Base-by-base conservation (phyloP, 1,140 invertebrate species). In the Phymastichus coffea region DNA sequence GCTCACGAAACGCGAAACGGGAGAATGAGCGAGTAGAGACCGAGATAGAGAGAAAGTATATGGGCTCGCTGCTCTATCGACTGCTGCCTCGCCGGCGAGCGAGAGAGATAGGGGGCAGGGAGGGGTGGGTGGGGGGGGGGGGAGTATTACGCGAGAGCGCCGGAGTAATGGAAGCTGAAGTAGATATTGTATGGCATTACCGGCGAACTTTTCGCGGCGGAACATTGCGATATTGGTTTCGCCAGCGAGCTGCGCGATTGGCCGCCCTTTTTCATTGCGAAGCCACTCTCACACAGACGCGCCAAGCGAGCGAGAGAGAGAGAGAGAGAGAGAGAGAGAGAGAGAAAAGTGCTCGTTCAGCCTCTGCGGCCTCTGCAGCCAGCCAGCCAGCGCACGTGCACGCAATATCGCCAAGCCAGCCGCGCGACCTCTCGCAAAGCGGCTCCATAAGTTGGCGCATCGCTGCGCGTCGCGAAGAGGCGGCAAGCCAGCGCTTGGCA, bases 191-290 rank as follows among this genome's bases (percentile, higher is more conserved):
- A 73, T 71, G 74, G 75, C 69, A 76, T n/a, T 77, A 78, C 75
- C 63, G 69, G 70, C 69, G 71, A 77, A 77, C 74, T 77, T 77
- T 74, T 64, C 66, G 63, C 68, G 63, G 66, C 63, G 65, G 54
- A 75, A 74, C 74, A 76, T 74, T 70, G 72, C 72, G 65, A 77
- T 77, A 76, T 77, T 76, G 75, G 76, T 76, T 78, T 77, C 72
- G 69, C 66, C 63, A 66, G 49, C n/a, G 44, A 56, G 49, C 54
- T 63, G 48, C 54, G 54, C 63, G 60, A 68, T 67, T 70, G 64
- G 63, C 65, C 61, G 52, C 61, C 46, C 61, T 64, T 64, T 64
- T 64, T 57, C 57, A 44, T 49, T 22, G 57, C 55, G n/a, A n/a
- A n/a, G n/a, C n/a, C n/a, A n/a, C n/a, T n/a, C n/a, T n/a, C n/a